Base-by-base conservation (phyloP, 2,888 invertebrate genomes). In the Pasiphila rectangulata region DNA sequence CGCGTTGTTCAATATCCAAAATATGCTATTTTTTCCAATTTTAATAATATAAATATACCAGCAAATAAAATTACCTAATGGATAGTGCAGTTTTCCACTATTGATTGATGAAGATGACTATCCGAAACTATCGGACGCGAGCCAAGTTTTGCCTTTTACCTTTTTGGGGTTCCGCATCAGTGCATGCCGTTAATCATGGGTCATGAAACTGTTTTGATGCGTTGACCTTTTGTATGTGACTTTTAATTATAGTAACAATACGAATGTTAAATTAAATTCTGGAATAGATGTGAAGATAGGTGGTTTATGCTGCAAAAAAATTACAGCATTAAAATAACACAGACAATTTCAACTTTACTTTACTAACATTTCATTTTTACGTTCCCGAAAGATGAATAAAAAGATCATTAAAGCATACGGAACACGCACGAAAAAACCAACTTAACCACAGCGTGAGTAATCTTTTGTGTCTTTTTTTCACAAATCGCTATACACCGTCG, bases 51-150 rank as follows among this genome's bases (percentile, higher is more conserved):
- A n/a, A n/a, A n/a, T n/a, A n/a, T n/a, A n/a, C n/a, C 7, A 20
- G 3, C 6, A 0, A 12, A 13, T 37, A 38, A 24, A 27, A 34
- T 34, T 34, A 27, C 44, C 46, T 49, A 38, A 48, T 41, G 54
- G 47, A 25, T 43, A 37, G 21, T 36, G 7, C 16, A 25, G 42
- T 29, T 52, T 41, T 46, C 60, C 61, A 63, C 58, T 32, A 27
- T 60, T 85, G 86, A 85, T 86, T 79, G 79, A 86, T 85, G 76
- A 77, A 67, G 64, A 67, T 86, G 85, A 86, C 79, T 79, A 27
- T 47, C 71, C 62, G 51, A 70, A 57, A 59, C 61, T 57, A 57
- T 61, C 62, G 63, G 64, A 60, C 64, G 64, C 68, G 66, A 74
- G 79, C 75, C 72, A 77, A 75, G 63, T 74, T 75, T 70, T 69